A percentile compares a stretch with the other conserved stretches of the same genome.
Evolutionary conservation across 2,888 invertebrate species (phyloP).

Genomic region (Sphinx pinastri): DNA sequence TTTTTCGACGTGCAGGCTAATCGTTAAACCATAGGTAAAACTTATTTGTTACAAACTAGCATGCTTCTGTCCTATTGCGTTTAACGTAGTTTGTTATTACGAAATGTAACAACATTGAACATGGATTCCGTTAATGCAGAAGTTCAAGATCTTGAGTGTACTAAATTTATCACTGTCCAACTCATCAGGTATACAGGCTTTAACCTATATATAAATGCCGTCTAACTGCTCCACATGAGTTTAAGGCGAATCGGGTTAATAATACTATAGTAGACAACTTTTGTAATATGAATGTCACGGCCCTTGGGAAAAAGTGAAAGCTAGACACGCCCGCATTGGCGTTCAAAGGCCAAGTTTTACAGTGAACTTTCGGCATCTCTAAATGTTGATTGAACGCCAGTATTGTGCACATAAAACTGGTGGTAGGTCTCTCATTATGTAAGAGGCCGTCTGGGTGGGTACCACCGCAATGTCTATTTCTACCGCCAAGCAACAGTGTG

Average conservation of each 20-base stretch:
- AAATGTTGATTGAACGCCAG: constrained; percentile 32
- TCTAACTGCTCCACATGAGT: background rate
- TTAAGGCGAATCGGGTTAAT: constrained; percentile 42
- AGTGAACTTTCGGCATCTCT: constrained; percentile 22
- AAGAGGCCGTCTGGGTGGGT: too few species aligned
- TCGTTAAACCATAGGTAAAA: too few species aligned
- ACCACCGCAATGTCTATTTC: too few species aligned
- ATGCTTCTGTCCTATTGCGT: too few species aligned
- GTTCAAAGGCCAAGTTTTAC: constrained; percentile 27
- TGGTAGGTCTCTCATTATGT: too few species aligned
- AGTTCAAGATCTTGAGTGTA: too few species aligned
- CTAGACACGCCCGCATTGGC: background rate
- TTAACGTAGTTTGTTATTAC: too few species aligned
- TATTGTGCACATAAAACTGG: constrained; percentile 29
- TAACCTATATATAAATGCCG: background rate
- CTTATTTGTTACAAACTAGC: too few species aligned
- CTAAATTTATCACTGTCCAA: background rate
- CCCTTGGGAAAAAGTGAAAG: constrained; percentile 35
- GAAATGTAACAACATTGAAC: too few species aligned
- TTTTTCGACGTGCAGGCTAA: too few species aligned
- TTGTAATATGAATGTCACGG: constrained; percentile 54
- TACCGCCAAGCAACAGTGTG: too few species aligned
- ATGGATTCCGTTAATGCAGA: too few species aligned
- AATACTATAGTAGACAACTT: constrained; percentile 55
- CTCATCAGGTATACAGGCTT: background rate